Evolutionary conservation across 2,888 invertebrate species (phyloP), one percentile per base, ranked within the genome.

Genomic region (Cheilosia soror): DNA sequence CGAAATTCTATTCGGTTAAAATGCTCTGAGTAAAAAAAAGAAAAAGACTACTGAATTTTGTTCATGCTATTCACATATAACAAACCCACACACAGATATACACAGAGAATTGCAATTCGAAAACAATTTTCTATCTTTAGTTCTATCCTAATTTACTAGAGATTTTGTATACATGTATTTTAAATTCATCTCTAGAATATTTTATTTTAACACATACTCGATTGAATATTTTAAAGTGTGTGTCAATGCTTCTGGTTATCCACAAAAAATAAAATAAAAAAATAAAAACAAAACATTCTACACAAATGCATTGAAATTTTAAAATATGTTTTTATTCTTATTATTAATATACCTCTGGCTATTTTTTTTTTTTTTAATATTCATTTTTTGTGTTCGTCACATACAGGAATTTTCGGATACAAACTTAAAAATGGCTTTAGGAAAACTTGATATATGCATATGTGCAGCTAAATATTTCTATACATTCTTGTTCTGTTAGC

Each of bases 41-140:
- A 25, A 65, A 69, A 25, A 65, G 20, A 31, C 31, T 29, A 40
- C 7, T 13, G 51, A 65, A 42, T 31, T 2, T 69, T 76, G 58
- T 29, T 42, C 33, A 37, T 65, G 44, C 57, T 63, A 65, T 65
- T 81, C 49, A 58, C 55, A 68, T 33, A 33, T 47, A 47, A 60
- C 82, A n/a, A n/a, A n/a, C n/a, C n/a, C n/a, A 33, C 72, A 68
- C 27, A 68, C 73, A 51, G 7, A 6, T 25, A 57, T 29, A 63
- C 15, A 40, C 31, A 66, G 47, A 57, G 68, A 51, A 60, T 65
- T 79, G 83, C 83, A 79, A 65, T 65, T 79, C 69, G 58, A 73
- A 63, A 73, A 63, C 15, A 44, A 44, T 73, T 51, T 79, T 84
- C 79, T 84, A 84, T 84, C 83, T 84, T 79, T 84, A 84, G 83